Conservation (phyloP, 2,113 vertebrate species). For the Pachypanchax playfairii region DNA sequence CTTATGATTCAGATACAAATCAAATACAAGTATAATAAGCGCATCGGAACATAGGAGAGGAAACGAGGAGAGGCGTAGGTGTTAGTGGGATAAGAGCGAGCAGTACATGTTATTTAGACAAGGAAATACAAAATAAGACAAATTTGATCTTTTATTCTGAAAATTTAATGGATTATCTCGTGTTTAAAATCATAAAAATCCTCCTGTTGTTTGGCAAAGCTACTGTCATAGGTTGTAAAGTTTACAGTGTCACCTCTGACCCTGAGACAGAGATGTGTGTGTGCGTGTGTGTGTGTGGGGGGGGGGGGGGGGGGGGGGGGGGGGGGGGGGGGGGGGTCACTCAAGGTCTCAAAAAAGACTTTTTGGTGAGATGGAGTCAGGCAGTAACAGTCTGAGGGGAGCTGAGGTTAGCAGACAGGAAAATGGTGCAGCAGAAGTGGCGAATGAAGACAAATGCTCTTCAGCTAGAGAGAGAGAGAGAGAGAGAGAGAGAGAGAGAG, state of each 20-base stretch:
- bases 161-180: too few relatives aligned
- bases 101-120: constrained; percentile 21
- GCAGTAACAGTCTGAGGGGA: neutral
- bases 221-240: constrained; percentile 59
- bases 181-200: too few relatives aligned
- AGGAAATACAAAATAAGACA: constrained; percentile 8
- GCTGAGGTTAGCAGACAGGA: neutral
- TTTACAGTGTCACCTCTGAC: constrained; percentile 63
- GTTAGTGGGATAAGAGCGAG: constrained; percentile 40
- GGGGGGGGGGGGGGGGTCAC: constrained; percentile 10
- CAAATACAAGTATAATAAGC: constrained; percentile 60
- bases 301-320: neutral
- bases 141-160: neutral
- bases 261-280: constrained; percentile 23
- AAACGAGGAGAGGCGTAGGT: constrained; percentile 46
- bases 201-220: constrained; percentile 44
- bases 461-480: neutral
- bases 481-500: too few relatives aligned
- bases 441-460: neutral
- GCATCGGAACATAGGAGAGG: constrained; percentile 62
- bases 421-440: neutral
- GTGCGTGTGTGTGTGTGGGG: too few relatives aligned
- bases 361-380: neutral
- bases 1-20: constrained; percentile 66
- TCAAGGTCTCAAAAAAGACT: neutral